Evolutionary conservation across 2,797 vertebrate species (phyloP).

Genomic region (Peromyscus nudipes): DNA sequence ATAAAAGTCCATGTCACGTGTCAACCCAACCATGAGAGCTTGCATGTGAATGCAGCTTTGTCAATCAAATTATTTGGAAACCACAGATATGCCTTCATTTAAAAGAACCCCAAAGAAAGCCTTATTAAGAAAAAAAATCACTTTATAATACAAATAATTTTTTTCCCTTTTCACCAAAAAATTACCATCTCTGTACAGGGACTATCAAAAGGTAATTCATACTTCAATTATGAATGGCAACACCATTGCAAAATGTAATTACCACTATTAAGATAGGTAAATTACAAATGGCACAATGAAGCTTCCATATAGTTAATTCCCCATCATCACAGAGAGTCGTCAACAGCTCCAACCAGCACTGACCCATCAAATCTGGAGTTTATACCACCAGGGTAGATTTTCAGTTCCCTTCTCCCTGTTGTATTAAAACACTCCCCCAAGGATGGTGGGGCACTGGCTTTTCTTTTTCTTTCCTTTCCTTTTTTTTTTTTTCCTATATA

Average conservation of each 20-base stretch:
- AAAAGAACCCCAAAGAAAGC: constrained; percentile 19
- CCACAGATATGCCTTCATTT: not conserved
- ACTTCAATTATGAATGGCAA: not conserved
- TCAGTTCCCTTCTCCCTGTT: constrained; percentile 31
- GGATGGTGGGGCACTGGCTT: not conserved
- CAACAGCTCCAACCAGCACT: not conserved
- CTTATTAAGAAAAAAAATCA: constrained; percentile 14
- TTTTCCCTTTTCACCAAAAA: not conserved
- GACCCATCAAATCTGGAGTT: constrained; percentile 24
- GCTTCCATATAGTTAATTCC: not conserved
- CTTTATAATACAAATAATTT: constrained; percentile 5
- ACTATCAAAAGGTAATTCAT: constrained; percentile 32
- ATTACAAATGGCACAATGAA: not conserved
- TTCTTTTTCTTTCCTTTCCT: not conserved
- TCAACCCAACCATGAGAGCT: not conserved
- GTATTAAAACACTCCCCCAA: constrained; percentile 37
- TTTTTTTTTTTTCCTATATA: not conserved
- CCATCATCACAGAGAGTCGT: not conserved
- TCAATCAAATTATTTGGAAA: constrained; percentile 7
- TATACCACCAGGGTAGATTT: constrained; percentile 54
- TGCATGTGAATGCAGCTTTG: not conserved
- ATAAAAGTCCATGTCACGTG: fast-evolving
- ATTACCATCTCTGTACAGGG: not conserved
- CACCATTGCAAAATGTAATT: not conserved
- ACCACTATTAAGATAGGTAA: not conserved